These are phyloP conservation scores for Calameuta filiformis DNA, from an alignment of 2,888 invertebrate species.

Conservation along the genomic window DNA sequence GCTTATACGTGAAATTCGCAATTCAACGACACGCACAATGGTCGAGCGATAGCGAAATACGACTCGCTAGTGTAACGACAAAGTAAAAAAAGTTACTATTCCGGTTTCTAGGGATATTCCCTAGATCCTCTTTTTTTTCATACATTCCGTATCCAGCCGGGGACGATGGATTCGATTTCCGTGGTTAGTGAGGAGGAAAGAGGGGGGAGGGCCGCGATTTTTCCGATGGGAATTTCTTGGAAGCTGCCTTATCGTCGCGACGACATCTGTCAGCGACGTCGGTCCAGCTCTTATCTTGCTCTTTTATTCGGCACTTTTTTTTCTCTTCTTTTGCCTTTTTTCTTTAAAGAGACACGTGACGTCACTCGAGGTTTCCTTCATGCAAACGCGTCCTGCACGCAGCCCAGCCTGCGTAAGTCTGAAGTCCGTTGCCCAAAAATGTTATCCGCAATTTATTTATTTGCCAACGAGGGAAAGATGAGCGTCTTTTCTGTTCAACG, in stretches of 20 bases:
- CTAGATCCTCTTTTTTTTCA: not conserved
- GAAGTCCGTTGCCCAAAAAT: not conserved
- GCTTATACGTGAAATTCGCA: not conserved
- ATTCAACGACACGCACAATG: not conserved
- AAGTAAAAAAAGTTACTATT: not conserved
- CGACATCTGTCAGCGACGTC: not conserved
- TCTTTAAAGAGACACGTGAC: not conserved
- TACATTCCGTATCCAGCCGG: not conserved
- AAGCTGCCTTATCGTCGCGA: not conserved
- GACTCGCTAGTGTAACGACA: not conserved
- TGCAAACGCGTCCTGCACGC: not conserved
- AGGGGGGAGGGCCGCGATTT: not conserved
- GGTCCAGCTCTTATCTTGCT: not conserved
- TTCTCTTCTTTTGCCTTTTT: not conserved
- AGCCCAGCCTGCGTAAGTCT: no score
- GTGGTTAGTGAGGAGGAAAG: not conserved
- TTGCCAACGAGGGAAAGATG: not conserved
- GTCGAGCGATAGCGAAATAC: not conserved
- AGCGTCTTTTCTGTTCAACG: not conserved
- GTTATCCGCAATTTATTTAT: not conserved
- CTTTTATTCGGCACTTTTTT: not conserved
- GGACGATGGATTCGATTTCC: not conserved
- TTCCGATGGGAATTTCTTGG: not conserved
- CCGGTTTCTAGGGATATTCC: not conserved
- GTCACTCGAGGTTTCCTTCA: not conserved